Evolutionary conservation across 2,113 vertebrate genomes (phyloP).

Genomic region (Coracopsis vasa): DNA sequence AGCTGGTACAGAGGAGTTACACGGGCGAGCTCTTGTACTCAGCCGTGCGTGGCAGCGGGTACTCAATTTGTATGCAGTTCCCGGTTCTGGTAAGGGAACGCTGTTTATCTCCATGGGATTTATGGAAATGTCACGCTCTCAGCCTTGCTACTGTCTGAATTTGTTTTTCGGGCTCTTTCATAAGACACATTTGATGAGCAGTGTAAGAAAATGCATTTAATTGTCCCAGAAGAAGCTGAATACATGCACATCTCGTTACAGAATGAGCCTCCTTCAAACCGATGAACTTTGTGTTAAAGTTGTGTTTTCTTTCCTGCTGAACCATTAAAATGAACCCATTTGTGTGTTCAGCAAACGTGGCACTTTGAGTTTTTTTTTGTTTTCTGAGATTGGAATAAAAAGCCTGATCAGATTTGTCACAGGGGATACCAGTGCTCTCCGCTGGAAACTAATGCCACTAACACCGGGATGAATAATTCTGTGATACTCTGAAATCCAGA

Average conservation of each 20-base stretch:
- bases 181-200: background rate
- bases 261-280: background rate
- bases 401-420: rapidly evolving
- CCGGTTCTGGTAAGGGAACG: background rate
- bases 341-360: background rate
- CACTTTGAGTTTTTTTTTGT: background rate
- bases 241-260: rapidly evolving
- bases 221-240: background rate
- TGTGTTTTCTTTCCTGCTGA: background rate
- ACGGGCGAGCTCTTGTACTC: background rate
- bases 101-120: background rate
- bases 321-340: background rate
- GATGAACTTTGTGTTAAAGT: background rate
- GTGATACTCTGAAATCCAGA: background rate
- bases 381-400: background rate
- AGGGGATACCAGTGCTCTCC: background rate
- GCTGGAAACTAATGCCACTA: rapidly evolving
- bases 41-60: background rate
- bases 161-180: background rate
- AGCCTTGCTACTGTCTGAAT: background rate
- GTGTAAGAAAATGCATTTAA: background rate
- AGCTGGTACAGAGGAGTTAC: background rate
- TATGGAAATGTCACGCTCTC: background rate
- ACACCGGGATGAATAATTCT: background rate
- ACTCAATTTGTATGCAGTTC: background rate